Base-by-base conservation (phyloP, 1,140 invertebrate species). In the Pectinophora gossypiella region DNA sequence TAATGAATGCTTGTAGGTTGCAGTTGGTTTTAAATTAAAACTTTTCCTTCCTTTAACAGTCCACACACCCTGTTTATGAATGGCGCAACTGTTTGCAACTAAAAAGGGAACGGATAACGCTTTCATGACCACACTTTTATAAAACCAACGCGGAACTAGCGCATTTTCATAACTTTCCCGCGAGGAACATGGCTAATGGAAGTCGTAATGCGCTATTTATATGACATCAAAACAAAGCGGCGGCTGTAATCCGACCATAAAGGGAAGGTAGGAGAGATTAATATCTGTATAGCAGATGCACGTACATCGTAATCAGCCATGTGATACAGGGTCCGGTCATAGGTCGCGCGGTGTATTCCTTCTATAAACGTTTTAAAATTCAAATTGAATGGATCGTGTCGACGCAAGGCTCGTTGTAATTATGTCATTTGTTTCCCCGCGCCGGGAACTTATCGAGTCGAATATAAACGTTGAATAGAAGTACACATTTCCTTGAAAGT, bases 191-290 rank as follows among this genome's bases (percentile, higher is more conserved):
- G 48, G 32, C 54, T 60, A 64, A 70, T 66, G 58, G 55, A 45
- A 56, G 57, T 55, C 63, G 60, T 68, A 63, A 61, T 59, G 48
- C 48, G 68, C 59, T 76, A 74, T 77, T 80, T 74, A 72, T 69
- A 70, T 67, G 68, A 67, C 72, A 72, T 75, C 61, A 72, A 68
- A 72, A 71, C 71, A 76, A 70, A 72, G 61, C 62, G 52, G 66
- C 57, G 56, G 68, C 54, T 56, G 68, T 73, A 68, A 72, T 64
- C 59, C 58, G 43, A 43, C 64, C 58, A 64, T 76, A 77, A 78
- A 62, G 52, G 56, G 58, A 50, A 54, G 51, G 63, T 60, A 61
- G 59, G 53, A 51, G 63, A 63, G 67, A 81, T 81, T 69, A 72
- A 68, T 69, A 82, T 77, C 65, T 82, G 74, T 76, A 67, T 46